phyloP scores from a whole-genome alignment of 2,113 vertebrate genomes.

The Piliocolobus tephrosceles region DNA sequence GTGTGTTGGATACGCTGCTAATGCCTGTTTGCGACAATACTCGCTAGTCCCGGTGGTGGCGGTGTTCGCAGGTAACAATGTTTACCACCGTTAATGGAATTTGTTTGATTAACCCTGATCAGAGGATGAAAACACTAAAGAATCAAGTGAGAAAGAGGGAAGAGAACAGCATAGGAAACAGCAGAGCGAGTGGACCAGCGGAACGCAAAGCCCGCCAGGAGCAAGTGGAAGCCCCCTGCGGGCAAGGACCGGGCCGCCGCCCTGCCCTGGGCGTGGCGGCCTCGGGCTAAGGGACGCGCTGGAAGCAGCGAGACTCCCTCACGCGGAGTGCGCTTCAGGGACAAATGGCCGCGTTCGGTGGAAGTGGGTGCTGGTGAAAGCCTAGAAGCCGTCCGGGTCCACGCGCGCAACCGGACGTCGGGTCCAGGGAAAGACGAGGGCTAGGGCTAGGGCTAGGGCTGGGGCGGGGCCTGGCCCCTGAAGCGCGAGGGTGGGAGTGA shows the following conservation, averaged over 20 bases:
- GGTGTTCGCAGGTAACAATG: not conserved
- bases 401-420: not conserved
- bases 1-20: not conserved
- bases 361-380: not conserved
- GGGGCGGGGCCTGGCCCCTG: not conserved
- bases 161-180: not conserved
- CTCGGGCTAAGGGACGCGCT: fast-evolving
- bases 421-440: fast-evolving
- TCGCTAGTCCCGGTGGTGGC: no score
- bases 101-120: not conserved
- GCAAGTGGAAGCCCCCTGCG: not conserved
- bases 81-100: not conserved
- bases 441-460: not conserved
- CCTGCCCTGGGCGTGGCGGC: not conserved
- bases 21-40: fast-evolving
- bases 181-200: not conserved
- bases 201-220: not conserved
- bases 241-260: not conserved
- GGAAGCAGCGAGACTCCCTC: not conserved
- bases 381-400: not conserved
- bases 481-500: not conserved
- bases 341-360: not conserved
- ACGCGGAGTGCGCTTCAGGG: fast-evolving
- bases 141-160: not conserved
- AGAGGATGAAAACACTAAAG: not conserved